These are phyloP conservation scores for Lepidocyrtinus sp. DNA, from an alignment of 2,888 invertebrate genomes.

Conservation along the genomic window DNA sequence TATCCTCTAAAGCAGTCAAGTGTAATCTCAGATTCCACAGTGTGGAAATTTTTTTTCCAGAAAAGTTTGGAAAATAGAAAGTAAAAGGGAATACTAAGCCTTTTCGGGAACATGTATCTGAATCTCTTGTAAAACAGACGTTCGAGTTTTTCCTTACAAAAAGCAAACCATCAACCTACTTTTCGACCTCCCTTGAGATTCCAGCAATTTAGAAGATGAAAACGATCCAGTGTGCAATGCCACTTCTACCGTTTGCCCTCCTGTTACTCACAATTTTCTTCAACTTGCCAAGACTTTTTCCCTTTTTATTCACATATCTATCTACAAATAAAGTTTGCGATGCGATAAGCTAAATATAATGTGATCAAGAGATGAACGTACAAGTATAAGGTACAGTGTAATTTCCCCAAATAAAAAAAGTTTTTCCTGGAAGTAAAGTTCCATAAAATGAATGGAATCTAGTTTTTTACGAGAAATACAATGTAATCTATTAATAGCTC, in stretches of 20 bases:
- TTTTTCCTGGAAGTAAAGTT: not conserved
- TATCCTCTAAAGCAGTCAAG: constrained; percentile 43
- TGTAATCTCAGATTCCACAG: constrained; percentile 48
- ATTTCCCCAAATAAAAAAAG: not conserved
- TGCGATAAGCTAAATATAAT: constrained; percentile 56
- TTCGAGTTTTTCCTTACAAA: constrained; percentile 5
- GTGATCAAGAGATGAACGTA: constrained; percentile 25
- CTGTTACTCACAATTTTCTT: constrained; percentile 33
- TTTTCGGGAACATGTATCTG: not conserved
- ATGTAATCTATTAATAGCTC: too few relatives aligned
- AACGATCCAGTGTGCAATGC: constrained; percentile 38
- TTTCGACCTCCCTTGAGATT: constrained; percentile 55
- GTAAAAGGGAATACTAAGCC: not conserved
- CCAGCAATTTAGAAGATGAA: constrained; percentile 58
- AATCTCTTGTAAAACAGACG: not conserved
- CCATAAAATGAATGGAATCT: too few relatives aligned
- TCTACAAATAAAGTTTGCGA: constrained; percentile 34
- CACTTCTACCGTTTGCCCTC: constrained; percentile 23
- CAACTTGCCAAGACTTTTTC: constrained; percentile 2
- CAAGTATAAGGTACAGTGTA: too few relatives aligned
- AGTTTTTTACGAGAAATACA: too few relatives aligned
- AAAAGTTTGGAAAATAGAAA: not conserved
- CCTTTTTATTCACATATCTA: constrained; percentile 16
- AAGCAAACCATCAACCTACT: constrained; percentile 57
- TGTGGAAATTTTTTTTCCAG: not conserved